These are phyloP conservation scores for Phrynosoma platyrhinos DNA, from an alignment of 2,113 vertebrate genomes.

Conservation along the genomic window DNA sequence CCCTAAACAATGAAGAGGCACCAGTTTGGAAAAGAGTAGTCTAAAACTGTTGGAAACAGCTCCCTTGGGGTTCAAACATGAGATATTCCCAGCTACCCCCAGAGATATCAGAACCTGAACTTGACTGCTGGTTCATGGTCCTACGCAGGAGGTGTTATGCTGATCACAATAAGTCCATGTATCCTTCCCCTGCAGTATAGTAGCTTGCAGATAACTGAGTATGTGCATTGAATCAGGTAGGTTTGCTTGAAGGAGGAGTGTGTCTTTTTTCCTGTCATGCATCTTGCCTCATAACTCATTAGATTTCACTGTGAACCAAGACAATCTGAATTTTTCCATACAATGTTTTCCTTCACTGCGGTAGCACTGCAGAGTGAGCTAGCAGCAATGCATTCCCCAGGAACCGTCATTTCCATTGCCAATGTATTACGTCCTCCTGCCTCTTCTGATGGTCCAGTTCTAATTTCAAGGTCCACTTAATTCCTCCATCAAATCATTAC, in stretches of 20 bases:
- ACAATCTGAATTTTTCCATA: slow-evolving; percentile 62
- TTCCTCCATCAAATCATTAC: slow-evolving; percentile 96
- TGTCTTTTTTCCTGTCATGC: slow-evolving; percentile 1
- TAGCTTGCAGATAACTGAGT: background rate
- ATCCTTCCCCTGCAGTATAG: background rate
- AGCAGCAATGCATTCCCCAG: slow-evolving; percentile 36
- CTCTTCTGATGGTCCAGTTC: slow-evolving; percentile 86
- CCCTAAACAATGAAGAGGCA: no score
- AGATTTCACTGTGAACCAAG: slow-evolving; percentile 36
- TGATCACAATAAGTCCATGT: no score
- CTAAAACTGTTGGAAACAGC: no score
- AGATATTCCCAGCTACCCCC: no score
- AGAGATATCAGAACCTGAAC: background rate
- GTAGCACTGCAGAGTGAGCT: background rate
- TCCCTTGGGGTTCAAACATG: no score
- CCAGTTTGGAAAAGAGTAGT: no score
- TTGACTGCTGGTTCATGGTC: background rate
- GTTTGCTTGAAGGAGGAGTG: background rate
- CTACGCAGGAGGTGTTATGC: background rate
- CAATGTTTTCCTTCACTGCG: slow-evolving; percentile 10
- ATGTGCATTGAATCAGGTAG: background rate
- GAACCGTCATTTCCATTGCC: slow-evolving; percentile 69
- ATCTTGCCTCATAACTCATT: slow-evolving; percentile 18
- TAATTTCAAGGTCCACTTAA: slow-evolving; percentile 99
- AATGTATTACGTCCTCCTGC: slow-evolving; percentile 77